Evolutionary conservation across 2,797 vertebrate genomes (phyloP).

Genomic region (Spheniscus humboldti): DNA sequence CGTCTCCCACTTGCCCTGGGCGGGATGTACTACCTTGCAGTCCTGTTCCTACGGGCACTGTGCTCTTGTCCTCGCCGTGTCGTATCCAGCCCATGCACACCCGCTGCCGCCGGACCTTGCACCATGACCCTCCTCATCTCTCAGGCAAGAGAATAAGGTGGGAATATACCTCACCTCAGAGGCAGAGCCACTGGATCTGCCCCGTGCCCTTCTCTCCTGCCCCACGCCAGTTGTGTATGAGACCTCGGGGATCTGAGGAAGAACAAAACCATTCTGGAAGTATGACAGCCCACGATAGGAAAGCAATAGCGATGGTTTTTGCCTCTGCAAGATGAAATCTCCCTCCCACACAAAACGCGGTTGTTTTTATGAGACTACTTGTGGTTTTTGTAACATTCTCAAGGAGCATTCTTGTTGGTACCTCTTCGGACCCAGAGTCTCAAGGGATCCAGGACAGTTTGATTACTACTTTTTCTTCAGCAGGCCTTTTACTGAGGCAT

Average conservation of each 20-base stretch:
- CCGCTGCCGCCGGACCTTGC: background rate
- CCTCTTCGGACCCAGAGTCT: background rate
- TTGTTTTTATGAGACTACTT: background rate
- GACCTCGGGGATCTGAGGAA: background rate
- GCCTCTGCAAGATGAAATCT: background rate
- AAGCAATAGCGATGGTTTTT: background rate
- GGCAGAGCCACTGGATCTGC: background rate
- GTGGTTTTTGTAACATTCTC: background rate
- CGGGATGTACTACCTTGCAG: background rate
- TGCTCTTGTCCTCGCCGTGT: accelerated
- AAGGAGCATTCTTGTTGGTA: background rate
- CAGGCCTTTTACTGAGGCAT: background rate
- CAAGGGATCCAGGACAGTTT: background rate
- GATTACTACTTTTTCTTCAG: slow-evolving; percentile 9
- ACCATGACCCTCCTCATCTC: background rate
- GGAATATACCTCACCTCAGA: background rate
- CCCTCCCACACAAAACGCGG: background rate
- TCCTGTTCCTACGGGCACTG: background rate
- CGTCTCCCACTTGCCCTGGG: background rate
- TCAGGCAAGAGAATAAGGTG: background rate
- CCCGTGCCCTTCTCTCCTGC: background rate
- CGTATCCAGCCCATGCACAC: background rate
- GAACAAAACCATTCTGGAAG: background rate
- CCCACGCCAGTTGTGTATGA: background rate
- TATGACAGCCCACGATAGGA: background rate